phyloP scores from a whole-genome alignment of 2,888 invertebrate species.

The Hoplodrina ambigua region DNA sequence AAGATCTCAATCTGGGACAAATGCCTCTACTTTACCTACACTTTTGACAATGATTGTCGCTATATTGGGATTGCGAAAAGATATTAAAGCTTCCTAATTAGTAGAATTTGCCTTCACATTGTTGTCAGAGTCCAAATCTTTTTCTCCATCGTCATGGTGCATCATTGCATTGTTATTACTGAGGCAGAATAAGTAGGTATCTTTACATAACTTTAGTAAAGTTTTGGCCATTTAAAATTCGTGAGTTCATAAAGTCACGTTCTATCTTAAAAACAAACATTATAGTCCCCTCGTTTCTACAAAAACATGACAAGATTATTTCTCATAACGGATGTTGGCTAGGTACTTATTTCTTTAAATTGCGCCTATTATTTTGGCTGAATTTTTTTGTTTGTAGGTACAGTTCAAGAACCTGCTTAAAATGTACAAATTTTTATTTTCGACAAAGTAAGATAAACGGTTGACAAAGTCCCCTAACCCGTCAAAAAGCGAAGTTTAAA shows the following conservation, averaged over 20 bases:
- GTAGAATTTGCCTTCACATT: not conserved
- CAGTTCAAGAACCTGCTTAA: constrained; percentile 23
- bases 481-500: constrained; percentile 46
- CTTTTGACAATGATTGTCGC: too few relatives aligned
- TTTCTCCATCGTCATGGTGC: constrained; percentile 5
- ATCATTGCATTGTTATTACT: constrained; percentile 22
- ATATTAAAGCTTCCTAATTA: too few relatives aligned
- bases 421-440: constrained; percentile 16
- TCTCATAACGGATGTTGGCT: constrained; percentile 23
- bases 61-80: too few relatives aligned
- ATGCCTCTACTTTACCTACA: too few relatives aligned
- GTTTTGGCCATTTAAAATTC: constrained; percentile 18
- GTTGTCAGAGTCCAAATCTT: constrained; percentile 27
- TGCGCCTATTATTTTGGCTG: not conserved
- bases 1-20: too few relatives aligned
- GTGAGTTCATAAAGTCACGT: constrained; percentile 49
- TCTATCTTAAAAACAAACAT: constrained; percentile 35
- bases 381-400: not conserved
- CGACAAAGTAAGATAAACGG: constrained; percentile 8
- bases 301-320: constrained; percentile 31
- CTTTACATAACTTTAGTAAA: constrained; percentile 15
- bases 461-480: constrained; percentile 39
- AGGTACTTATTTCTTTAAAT: constrained; percentile 9
- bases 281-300: constrained; percentile 27
- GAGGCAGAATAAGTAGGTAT: not conserved